A percentile compares a stretch with the other conserved stretches of the same genome.
Conservation (phyloP, 2,797 vertebrate species). For the Oophaga sylvatica region DNA sequence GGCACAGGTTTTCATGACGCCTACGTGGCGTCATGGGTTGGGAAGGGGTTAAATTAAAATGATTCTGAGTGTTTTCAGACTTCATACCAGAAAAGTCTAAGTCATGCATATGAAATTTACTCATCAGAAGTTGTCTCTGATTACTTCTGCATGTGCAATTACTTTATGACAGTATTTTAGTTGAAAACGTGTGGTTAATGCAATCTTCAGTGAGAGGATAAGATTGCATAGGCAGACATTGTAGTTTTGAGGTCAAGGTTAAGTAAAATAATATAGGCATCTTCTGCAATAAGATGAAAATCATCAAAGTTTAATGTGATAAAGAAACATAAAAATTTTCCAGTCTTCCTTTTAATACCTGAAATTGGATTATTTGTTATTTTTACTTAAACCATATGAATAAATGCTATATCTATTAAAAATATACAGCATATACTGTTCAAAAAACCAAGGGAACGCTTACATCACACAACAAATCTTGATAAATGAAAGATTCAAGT, state of each 20-base stretch:
- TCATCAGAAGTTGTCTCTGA: conserved; percentile 62
- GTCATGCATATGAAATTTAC: conserved; percentile 64
- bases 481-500: too few relatives aligned
- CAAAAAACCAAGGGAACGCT: too few relatives aligned
- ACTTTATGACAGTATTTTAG: conserved; percentile 62
- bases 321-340: too few relatives aligned
- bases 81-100: conserved; percentile 61
- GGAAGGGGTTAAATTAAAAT: conserved; percentile 79
- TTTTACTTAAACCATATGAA: too few relatives aligned
- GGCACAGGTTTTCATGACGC: too few relatives aligned
- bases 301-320: too few relatives aligned
- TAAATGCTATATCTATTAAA: too few relatives aligned
- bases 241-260: not conserved
- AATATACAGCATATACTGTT: too few relatives aligned
- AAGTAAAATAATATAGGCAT: not conserved
- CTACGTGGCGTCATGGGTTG: too few relatives aligned
- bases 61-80: conserved; percentile 67
- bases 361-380: too few relatives aligned
- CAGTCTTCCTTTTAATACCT: too few relatives aligned
- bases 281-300: not conserved
- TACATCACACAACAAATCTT: too few relatives aligned
- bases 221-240: not conserved
- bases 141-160: conserved; percentile 62
- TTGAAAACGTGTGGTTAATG: conserved; percentile 32
- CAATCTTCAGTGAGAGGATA: conserved; percentile 40